Conservation (phyloP, 2,113 vertebrate species). For the Aptenodytes patagonicus region DNA sequence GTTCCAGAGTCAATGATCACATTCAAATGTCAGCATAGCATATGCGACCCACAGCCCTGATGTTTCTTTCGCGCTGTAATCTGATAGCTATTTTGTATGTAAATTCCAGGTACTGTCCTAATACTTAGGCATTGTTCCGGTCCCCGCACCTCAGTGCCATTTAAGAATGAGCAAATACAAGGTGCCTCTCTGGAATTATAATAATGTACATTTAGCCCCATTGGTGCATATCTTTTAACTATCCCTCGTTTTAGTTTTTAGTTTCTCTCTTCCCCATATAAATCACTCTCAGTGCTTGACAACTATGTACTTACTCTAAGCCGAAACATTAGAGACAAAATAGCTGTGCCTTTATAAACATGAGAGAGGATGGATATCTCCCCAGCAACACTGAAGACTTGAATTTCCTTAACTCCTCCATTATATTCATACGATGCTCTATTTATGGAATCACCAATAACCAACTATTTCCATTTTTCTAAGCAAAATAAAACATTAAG, state of each 20-base stretch:
- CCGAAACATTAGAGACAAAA: background rate
- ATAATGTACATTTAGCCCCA: background rate
- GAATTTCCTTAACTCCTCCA: background rate
- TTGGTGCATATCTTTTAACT: background rate
- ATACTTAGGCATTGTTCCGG: background rate
- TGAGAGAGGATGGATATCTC: background rate
- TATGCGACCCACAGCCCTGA: background rate
- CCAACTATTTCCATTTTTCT: background rate
- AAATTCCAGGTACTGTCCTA: background rate
- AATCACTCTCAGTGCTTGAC: background rate
- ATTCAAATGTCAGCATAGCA: background rate
- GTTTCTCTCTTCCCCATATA: background rate
- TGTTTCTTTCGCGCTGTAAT: background rate
- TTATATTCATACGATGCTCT: background rate
- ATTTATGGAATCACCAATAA: background rate
- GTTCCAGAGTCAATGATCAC: background rate
- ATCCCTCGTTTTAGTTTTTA: background rate
- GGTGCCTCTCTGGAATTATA: background rate
- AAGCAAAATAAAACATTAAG: background rate
- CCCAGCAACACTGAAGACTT: background rate
- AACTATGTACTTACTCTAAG: background rate
- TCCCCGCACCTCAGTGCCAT: background rate
- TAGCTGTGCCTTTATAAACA: background rate
- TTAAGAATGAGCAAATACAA: background rate
- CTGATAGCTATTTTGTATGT: background rate